Percentiles rank a stretch among this genome's conserved stretches.
phyloP scores from a whole-genome alignment of 2,113 vertebrate species.

The Ciconia maguari region DNA sequence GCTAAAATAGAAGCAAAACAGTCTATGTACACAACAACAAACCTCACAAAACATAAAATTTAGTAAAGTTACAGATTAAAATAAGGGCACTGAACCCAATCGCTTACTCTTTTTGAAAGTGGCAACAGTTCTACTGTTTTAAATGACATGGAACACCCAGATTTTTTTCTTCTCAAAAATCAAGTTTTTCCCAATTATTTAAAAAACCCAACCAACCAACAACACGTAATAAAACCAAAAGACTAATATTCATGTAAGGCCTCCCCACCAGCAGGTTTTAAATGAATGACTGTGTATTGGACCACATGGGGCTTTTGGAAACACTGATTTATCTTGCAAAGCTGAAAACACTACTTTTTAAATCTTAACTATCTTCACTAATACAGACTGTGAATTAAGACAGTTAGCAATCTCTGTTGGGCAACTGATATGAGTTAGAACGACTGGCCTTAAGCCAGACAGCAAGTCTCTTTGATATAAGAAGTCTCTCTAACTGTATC shows the following conservation, averaged over 20 bases:
- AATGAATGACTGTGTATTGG: rapidly evolving
- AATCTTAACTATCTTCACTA: background rate
- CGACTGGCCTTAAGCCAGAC: background rate
- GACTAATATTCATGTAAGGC: background rate
- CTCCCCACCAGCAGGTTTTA: background rate
- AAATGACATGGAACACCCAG: background rate
- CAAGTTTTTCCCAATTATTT: background rate
- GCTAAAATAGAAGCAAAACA: background rate
- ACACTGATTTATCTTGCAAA: background rate
- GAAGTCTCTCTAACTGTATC: background rate
- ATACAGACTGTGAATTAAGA: background rate
- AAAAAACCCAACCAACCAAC: background rate
- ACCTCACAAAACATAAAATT: background rate
- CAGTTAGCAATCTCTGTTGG: background rate
- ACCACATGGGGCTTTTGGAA: background rate
- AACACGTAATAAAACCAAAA: background rate
- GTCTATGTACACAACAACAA: background rate
- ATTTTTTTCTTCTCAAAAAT: background rate
- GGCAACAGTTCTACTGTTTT: background rate
- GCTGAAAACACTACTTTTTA: background rate
- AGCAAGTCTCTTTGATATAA: background rate
- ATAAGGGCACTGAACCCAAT: background rate
- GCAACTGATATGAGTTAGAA: background rate
- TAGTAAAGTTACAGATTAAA: background rate
- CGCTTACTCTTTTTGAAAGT: background rate